Base-by-base conservation (phyloP, 1,140 invertebrate genomes). In the Drosophila hydei region DNA sequence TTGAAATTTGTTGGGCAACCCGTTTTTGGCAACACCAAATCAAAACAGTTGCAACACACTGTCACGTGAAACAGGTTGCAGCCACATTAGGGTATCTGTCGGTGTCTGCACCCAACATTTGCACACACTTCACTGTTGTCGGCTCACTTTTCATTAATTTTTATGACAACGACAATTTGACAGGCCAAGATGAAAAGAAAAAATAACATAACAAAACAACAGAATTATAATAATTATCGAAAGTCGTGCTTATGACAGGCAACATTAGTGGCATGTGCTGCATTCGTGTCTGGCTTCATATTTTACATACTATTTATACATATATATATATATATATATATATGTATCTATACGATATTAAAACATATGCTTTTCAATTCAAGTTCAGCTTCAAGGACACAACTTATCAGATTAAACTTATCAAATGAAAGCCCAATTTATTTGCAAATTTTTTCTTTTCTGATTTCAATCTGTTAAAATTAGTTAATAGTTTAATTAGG, bases 21-120 rank as follows among this genome's bases (percentile, higher is more conserved):
- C 50, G 74, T 73, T 76, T 59, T 14, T 59, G 60, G 63, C 62
- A 68, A 11, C 52, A 42, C 9, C 45, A 56, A 72, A 42, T 42
- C 38, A 42, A 72, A 72, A 38, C 42, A 36, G 36, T 30, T 21
- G 47, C 30, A 38, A 47, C n/a, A n/a, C n/a, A n/a, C n/a, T n/a
- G n/a, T n/a, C n/a, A n/a, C n/a, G n/a, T n/a, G n/a, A 77, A 85
- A 85, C 80, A 85, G 81, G 80, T 85, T 87, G 76, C 43, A 77
- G 23, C 62, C 64, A 65, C 73, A 80, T 69, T 23, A 23, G 19
- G 12, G 43, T 33, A 65, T 59, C 52, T 18, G 4, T 51, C 3
- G 4, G 40, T 50, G 25, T 43, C 16, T 54, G 12, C 27, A n/a
- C 5, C 23, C 38, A 40, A 19, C 79, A 84, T 84, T 84, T 70